These are phyloP conservation scores for Sorex maritimensis DNA, from an alignment of 2,797 vertebrate species.

Conservation along the genomic window DNA sequence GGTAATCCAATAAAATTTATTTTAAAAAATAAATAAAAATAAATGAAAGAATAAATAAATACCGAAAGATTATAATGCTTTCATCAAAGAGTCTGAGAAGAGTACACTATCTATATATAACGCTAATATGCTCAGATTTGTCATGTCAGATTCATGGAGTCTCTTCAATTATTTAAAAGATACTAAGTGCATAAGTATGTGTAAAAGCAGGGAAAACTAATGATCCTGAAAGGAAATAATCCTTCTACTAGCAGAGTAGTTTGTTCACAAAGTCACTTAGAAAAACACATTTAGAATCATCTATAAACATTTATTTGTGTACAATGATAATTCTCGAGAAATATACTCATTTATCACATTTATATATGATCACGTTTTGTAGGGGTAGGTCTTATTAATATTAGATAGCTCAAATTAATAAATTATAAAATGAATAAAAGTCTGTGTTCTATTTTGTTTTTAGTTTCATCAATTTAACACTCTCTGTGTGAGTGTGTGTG, in stretches of 20 bases:
- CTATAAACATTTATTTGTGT: not conserved
- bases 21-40: not conserved
- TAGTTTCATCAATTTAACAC: not conserved
- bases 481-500: not conserved
- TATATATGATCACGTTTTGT: not conserved
- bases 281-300: not conserved
- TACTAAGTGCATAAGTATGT: not conserved
- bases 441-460: accelerated
- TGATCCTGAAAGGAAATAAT: not conserved
- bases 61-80: not conserved
- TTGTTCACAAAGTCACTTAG: not conserved
- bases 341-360: not conserved
- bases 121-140: not conserved
- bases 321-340: not conserved
- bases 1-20: too few species aligned
- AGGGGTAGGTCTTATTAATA: not conserved
- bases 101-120: not conserved
- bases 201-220: not conserved
- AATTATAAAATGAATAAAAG: not conserved
- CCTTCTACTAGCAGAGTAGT: not conserved
- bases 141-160: not conserved
- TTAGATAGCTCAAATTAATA: not conserved
- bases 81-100: not conserved
- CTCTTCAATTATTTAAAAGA: not conserved
- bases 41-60: too few species aligned